Percentiles rank a stretch among this genome's conserved stretches.
phyloP scores from a whole-genome alignment of 2,797 vertebrate species.

The Pantherophis vulpinus region DNA sequence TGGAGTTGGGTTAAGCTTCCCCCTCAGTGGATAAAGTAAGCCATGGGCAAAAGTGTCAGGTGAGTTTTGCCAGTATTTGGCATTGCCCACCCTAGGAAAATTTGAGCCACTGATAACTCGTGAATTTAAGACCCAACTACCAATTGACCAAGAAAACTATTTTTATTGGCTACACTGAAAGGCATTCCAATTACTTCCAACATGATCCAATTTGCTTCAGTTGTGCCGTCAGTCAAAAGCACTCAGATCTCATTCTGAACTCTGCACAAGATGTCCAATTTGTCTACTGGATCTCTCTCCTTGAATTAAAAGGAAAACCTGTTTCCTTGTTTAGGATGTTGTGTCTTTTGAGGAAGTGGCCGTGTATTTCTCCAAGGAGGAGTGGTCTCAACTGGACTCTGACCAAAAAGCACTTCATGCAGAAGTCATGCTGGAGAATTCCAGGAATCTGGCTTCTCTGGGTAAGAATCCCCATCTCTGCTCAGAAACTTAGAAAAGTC shows the following conservation, averaged over 20 bases:
- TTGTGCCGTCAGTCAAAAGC: background rate
- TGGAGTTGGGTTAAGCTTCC: too few relatives aligned
- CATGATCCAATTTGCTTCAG: fast-evolving
- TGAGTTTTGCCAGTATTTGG: too few relatives aligned
- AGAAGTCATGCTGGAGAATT: background rate
- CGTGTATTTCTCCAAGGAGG: background rate
- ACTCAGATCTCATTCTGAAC: background rate
- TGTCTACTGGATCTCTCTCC: background rate
- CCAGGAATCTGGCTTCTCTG: background rate
- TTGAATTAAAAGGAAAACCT: background rate
- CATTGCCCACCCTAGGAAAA: too few relatives aligned
- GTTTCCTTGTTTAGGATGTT: background rate
- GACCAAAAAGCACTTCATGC: fast-evolving
- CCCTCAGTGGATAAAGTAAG: too few relatives aligned
- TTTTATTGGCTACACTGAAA: background rate
- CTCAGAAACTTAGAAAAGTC: background rate
- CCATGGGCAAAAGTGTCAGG: too few relatives aligned
- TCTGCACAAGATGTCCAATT: background rate
- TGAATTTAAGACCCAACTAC: too few relatives aligned
- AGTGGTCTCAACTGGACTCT: background rate
- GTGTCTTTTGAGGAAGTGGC: background rate
- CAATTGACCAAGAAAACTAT: too few relatives aligned
- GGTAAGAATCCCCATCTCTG: background rate
- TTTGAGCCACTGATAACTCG: too few relatives aligned
- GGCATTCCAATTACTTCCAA: background rate